Percentiles rank a stretch among this genome's conserved stretches.
Evolutionary conservation across 1,140 invertebrate genomes (phyloP).

Genomic region (Euglossa dilemma): DNA sequence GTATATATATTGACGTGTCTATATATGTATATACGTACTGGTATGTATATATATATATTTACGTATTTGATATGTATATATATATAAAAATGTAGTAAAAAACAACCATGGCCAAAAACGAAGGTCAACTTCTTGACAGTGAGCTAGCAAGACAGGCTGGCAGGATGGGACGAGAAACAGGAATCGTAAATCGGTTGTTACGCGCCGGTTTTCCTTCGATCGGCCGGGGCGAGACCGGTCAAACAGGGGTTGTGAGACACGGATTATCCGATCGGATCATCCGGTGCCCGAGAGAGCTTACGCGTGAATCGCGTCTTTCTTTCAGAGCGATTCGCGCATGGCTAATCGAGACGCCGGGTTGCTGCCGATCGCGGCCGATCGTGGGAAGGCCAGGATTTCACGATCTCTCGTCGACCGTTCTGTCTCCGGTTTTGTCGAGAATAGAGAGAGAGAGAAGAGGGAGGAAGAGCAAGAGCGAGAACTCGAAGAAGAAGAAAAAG

Average conservation of each 20-base stretch:
- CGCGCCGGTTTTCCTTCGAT: conserved; percentile 14
- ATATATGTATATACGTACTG: conserved; percentile 74
- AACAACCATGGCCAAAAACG: conserved; percentile 93
- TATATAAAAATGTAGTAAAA: conserved; percentile 81
- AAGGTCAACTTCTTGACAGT: conserved; percentile 96
- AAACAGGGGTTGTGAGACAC: neutral
- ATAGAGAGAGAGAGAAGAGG: neutral
- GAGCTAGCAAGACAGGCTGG: conserved; percentile 81
- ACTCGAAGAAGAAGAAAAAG: neutral
- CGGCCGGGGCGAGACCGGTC: neutral
- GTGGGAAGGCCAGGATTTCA: neutral
- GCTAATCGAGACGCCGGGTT: too few species aligned
- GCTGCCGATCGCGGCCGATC: neutral
- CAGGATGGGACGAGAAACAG: conserved; percentile 69
- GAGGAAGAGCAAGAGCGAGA: neutral
- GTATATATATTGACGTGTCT: conserved; percentile 56
- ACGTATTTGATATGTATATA: conserved; percentile 75
- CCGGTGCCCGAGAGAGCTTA: too few species aligned
- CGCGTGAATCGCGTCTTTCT: conserved; percentile 16
- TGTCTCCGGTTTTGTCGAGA: neutral
- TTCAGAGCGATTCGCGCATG: conserved; percentile 48
- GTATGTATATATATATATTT: conserved; percentile 73
- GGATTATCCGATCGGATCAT: too few species aligned
- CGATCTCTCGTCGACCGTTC: neutral
- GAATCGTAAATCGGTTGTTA: neutral